Evolutionary conservation across 2,888 invertebrate genomes (phyloP).

Genomic region (Melanargia galathea): DNA sequence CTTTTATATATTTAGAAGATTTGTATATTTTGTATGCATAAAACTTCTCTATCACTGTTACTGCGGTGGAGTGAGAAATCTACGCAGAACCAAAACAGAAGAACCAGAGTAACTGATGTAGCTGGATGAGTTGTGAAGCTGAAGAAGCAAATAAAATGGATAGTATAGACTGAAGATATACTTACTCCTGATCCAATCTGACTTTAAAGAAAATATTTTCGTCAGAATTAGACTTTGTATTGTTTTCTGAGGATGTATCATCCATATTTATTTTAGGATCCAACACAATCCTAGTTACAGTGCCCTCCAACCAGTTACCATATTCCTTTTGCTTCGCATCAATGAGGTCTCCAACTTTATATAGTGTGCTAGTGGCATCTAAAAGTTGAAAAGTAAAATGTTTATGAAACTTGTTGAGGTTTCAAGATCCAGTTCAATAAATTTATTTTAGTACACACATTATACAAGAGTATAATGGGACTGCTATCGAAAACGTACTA

Average conservation of each 20-base stretch:
- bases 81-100: too few relatives aligned
- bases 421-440: too few relatives aligned
- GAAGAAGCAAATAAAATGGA: too few relatives aligned
- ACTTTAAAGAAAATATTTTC: conserved; percentile 73
- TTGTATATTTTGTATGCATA: too few relatives aligned
- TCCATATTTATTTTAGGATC: conserved; percentile 51
- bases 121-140: too few relatives aligned
- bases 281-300: conserved; percentile 79
- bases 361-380: conserved; percentile 77
- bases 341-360: conserved; percentile 84
- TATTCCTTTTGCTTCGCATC: conserved; percentile 84
- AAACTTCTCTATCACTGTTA: too few relatives aligned
- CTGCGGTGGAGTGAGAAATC: too few relatives aligned
- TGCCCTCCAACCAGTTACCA: conserved; percentile 90
- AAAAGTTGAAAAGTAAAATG: conserved; percentile 22
- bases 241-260: conserved; percentile 26
- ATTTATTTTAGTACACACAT: too few relatives aligned
- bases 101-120: too few relatives aligned
- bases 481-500: too few relatives aligned
- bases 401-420: background rate
- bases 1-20: too few relatives aligned
- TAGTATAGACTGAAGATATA: conserved; percentile 41
- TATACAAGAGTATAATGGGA: too few relatives aligned
- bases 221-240: conserved; percentile 44
- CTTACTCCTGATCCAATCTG: conserved; percentile 64